phyloP scores from a whole-genome alignment of 2,797 vertebrate species.

The Steatocranus sp. region DNA sequence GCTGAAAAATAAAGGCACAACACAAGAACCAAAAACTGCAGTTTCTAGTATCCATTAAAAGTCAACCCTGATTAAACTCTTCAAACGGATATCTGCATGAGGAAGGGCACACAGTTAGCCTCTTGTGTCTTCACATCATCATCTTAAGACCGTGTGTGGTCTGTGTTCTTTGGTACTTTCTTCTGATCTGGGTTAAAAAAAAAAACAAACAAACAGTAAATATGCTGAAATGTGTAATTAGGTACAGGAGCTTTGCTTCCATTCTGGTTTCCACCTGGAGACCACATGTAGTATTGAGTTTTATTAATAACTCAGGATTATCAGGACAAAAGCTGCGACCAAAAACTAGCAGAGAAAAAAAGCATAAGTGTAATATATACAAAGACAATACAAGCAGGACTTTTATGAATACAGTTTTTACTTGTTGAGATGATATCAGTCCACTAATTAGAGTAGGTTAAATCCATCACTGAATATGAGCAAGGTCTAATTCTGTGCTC shows the following conservation, averaged over 20 bases:
- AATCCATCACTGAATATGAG: background rate
- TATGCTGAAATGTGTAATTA: background rate
- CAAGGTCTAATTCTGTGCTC: background rate
- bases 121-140: background rate
- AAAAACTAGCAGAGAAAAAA: background rate
- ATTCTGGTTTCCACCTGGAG: background rate
- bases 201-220: background rate
- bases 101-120: background rate
- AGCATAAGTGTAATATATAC: background rate
- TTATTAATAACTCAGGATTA: background rate
- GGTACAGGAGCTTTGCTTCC: fast-evolving
- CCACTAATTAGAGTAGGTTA: background rate
- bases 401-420: background rate
- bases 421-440: background rate
- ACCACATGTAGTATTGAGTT: background rate
- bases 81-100: background rate
- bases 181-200: background rate
- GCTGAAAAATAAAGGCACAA: background rate
- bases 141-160: background rate
- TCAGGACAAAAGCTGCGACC: background rate
- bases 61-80: background rate
- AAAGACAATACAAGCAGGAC: background rate
- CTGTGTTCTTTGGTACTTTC: background rate
- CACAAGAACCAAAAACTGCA: background rate
- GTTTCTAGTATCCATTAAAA: background rate